phyloP scores from a whole-genome alignment of 1,140 invertebrate species.

The Calliopsis andreniformis region DNA sequence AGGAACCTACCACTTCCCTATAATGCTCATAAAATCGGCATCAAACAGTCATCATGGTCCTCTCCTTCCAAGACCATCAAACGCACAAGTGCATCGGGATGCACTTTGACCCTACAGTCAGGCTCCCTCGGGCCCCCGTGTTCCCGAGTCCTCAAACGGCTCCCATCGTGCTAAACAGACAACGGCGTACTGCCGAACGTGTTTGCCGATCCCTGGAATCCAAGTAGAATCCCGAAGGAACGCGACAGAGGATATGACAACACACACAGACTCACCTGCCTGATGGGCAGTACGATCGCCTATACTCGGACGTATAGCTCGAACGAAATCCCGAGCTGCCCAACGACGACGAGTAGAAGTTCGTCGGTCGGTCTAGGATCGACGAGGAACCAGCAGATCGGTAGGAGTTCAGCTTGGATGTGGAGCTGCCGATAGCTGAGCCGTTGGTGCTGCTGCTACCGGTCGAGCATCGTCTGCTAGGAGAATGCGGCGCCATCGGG shows the following conservation, averaged over 20 bases:
- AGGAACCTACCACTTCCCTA: too few relatives aligned
- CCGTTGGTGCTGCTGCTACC: constrained; percentile 60
- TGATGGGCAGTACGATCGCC: constrained; percentile 57
- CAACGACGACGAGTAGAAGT: constrained; percentile 57
- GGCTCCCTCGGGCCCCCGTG: too few relatives aligned
- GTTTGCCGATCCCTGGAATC: constrained; percentile 37
- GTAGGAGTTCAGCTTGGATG: constrained; percentile 66
- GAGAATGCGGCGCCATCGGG: constrained; percentile 76
- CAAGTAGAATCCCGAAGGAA: not conserved
- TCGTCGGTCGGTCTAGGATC: constrained; percentile 59
- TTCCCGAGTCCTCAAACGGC: not conserved
- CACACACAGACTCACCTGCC: constrained; percentile 54
- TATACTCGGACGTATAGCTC: constrained; percentile 58
- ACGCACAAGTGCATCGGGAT: too few relatives aligned
- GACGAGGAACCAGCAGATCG: constrained; percentile 56
- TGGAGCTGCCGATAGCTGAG: constrained; percentile 52
- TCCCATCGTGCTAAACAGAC: too few relatives aligned
- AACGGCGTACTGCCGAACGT: too few relatives aligned
- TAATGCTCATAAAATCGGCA: too few relatives aligned
- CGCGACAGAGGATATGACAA: too few relatives aligned
- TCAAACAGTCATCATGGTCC: too few relatives aligned
- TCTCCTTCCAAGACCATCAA: too few relatives aligned
- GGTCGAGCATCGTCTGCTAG: constrained; percentile 72
- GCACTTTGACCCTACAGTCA: too few relatives aligned
- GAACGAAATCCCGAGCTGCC: constrained; percentile 41